Evolutionary conservation across 1,140 invertebrate species (phyloP).

Genomic region (Paralvinella palmiformis): DNA sequence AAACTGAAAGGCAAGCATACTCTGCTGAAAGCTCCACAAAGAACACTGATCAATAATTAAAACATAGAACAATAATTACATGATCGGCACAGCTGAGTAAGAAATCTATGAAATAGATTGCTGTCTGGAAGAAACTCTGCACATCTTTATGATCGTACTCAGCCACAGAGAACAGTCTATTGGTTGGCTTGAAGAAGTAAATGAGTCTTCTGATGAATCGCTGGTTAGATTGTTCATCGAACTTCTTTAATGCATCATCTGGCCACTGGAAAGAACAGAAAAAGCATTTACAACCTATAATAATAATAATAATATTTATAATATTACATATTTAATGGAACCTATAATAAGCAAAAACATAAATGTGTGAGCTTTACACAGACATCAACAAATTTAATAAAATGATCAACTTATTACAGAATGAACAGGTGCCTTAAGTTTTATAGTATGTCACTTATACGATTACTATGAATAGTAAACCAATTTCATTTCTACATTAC

Average conservation of each 20-base stretch:
- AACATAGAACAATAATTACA: too few species aligned
- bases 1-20: neutral
- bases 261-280: conserved; percentile 48
- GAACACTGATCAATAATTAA: neutral
- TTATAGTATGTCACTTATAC: too few species aligned
- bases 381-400: too few species aligned
- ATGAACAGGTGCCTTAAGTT: too few species aligned
- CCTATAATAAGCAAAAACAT: neutral
- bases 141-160: conserved; percentile 60
- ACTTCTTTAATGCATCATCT: conserved; percentile 53
- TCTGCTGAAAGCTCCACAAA: neutral
- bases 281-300: neutral
- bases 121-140: conserved; percentile 63
- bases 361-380: too few species aligned
- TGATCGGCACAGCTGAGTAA: conserved; percentile 59
- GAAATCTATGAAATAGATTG: conserved; percentile 72
- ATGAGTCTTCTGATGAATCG: conserved; percentile 73
- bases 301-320: neutral
- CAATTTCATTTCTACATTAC: too few species aligned
- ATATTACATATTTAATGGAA: neutral
- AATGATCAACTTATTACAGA: too few species aligned
- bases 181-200: conserved; percentile 80
- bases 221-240: conserved; percentile 62
- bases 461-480: too few species aligned
- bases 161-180: conserved; percentile 68